These are phyloP conservation scores for Hydriomena furcata DNA, from an alignment of 2,888 invertebrate genomes.

Conservation along the genomic window DNA sequence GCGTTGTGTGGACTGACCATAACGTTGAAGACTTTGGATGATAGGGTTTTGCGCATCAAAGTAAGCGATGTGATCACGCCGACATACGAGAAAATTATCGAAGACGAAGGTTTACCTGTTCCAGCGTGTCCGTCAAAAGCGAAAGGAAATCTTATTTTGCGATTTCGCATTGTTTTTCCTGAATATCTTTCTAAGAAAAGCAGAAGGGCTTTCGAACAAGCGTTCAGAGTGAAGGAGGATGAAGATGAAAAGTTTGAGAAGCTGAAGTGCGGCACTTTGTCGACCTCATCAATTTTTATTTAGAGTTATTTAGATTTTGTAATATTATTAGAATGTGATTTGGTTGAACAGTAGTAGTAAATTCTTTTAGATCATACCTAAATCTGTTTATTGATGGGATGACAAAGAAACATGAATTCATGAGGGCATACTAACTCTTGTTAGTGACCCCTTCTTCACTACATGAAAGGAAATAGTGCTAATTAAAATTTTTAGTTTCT, in stretches of 20 bases:
- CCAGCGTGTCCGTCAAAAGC: slow-evolving; percentile 83
- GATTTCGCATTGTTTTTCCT: slow-evolving; percentile 82
- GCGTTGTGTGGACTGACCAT: slow-evolving; percentile 88
- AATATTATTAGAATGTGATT: neutral
- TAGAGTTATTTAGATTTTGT: slow-evolving; percentile 11
- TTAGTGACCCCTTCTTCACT: no score
- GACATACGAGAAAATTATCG: slow-evolving; percentile 86
- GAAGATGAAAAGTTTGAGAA: slow-evolving; percentile 65
- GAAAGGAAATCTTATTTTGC: slow-evolving; percentile 87
- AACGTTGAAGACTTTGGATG: slow-evolving; percentile 87
- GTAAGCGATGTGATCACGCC: slow-evolving; percentile 89
- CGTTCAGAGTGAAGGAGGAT: slow-evolving; percentile 62
- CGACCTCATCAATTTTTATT: slow-evolving; percentile 44
- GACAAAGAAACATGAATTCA: neutral
- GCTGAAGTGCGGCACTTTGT: slow-evolving; percentile 63
- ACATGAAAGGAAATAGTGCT: no score
- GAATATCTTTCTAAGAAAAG: slow-evolving; percentile 71
- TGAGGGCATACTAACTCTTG: no score
- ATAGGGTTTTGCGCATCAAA: slow-evolving; percentile 86
- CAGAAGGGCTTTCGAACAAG: slow-evolving; percentile 67
- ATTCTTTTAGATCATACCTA: neutral
- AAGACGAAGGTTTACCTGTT: slow-evolving; percentile 89
- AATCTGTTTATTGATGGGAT: neutral
- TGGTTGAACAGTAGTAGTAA: neutral
- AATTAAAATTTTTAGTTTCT: no score